Conservation (phyloP, 2,888 invertebrate genomes). For the Malthinus seriepunctatus region DNA sequence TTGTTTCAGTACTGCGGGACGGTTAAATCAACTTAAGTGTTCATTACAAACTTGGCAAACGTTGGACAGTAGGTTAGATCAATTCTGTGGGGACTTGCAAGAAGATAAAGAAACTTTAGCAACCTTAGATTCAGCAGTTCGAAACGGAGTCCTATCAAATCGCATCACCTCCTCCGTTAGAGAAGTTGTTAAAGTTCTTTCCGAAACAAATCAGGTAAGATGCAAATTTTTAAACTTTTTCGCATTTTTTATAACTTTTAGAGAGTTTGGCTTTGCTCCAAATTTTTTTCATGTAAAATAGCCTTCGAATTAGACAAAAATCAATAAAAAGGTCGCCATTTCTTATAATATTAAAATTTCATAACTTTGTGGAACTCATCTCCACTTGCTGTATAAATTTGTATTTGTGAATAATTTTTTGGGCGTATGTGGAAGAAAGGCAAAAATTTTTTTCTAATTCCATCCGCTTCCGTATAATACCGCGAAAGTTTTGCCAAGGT, state of each 20-base stretch:
- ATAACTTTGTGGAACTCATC: neutral
- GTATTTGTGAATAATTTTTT: neutral
- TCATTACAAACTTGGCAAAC: constrained; percentile 75
- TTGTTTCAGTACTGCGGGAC: constrained; percentile 68
- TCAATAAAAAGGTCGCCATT: too few species aligned
- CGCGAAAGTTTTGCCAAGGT: constrained; percentile 43
- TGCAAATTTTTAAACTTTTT: too few species aligned
- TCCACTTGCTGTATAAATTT: neutral
- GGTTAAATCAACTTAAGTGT: constrained; percentile 71
- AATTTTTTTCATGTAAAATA: too few species aligned
- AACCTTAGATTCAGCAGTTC: constrained; percentile 56
- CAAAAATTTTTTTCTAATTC: neutral
- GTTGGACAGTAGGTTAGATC: constrained; percentile 74
- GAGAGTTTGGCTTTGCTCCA: too few species aligned
- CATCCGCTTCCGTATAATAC: constrained; percentile 7
- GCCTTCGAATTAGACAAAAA: too few species aligned
- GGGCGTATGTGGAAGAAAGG: neutral
- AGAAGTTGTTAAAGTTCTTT: constrained; percentile 62
- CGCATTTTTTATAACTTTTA: neutral
- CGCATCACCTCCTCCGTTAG: constrained; percentile 61
- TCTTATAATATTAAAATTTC: too few species aligned
- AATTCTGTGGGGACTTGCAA: constrained; percentile 74
- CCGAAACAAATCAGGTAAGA: constrained; percentile 56
- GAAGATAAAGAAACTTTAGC: constrained; percentile 69
- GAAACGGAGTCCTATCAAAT: constrained; percentile 52